Percentiles rank a stretch among this genome's conserved stretches.
Evolutionary conservation across 2,113 vertebrate species (phyloP).

Genomic region (Albula glossodonta): DNA sequence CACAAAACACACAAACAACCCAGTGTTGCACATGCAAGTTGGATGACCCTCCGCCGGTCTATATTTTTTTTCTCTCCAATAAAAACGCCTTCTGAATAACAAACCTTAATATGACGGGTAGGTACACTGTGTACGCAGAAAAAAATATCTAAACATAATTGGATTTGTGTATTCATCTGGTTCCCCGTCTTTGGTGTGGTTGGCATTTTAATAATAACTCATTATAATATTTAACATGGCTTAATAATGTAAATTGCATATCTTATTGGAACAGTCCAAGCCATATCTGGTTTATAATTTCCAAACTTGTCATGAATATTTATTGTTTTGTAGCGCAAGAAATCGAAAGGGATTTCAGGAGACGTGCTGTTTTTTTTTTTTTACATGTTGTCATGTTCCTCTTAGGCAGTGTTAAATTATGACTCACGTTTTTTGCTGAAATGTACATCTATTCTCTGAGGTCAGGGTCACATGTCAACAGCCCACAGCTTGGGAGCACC

Average conservation of each 20-base stretch:
- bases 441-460: slow-evolving; percentile 7
- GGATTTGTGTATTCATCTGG: background rate
- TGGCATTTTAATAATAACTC: slow-evolving; percentile 31
- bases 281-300: background rate
- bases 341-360: background rate
- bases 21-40: too few relatives aligned
- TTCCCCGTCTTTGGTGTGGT: slow-evolving; percentile 7
- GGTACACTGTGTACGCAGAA: background rate
- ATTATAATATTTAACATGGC: slow-evolving; percentile 30
- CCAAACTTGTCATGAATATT: slow-evolving; percentile 27
- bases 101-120: background rate
- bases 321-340: background rate
- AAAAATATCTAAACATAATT: background rate
- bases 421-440: background rate
- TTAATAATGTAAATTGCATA: slow-evolving; percentile 33
- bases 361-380: slow-evolving; percentile 4
- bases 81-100: background rate
- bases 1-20: background rate
- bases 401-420: background rate
- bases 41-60: background rate
- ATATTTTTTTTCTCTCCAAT: background rate
- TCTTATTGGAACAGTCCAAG: slow-evolving; percentile 8
- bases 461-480: slow-evolving; percentile 5
- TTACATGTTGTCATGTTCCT: slow-evolving; percentile 4
- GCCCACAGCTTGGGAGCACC: background rate